Evolutionary conservation across 2,113 vertebrate species (phyloP).

Genomic region (Dasyprocta punctata): DNA sequence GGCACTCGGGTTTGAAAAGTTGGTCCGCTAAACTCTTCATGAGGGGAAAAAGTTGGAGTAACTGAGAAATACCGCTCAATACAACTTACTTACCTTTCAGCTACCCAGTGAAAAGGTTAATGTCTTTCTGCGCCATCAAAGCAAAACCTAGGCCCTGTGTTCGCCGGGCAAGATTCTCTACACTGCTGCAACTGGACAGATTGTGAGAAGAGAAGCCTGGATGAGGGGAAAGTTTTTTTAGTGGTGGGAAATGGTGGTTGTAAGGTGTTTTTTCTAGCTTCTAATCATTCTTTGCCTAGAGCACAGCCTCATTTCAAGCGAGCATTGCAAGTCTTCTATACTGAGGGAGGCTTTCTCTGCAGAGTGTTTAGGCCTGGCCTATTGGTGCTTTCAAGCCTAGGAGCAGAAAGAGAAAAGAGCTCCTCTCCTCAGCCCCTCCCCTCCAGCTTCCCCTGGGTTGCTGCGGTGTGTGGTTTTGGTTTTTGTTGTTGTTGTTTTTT

Average conservation of each 20-base stretch:
- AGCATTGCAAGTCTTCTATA: slow-evolving; percentile 49
- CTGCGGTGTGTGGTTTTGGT: background rate
- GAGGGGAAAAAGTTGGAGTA: slow-evolving; percentile 31
- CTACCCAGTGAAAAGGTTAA: slow-evolving; percentile 68
- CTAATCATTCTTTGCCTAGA: slow-evolving; percentile 51
- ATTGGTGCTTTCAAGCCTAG: slow-evolving; percentile 61
- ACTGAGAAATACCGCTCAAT: slow-evolving; percentile 10
- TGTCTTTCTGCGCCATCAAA: slow-evolving; percentile 54
- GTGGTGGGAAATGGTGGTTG: slow-evolving; percentile 7
- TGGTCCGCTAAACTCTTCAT: background rate
- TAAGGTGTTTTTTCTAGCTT: slow-evolving; percentile 45
- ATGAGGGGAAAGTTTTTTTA: background rate
- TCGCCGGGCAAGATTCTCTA: slow-evolving; percentile 7
- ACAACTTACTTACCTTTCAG: slow-evolving; percentile 55
- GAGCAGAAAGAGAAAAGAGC: slow-evolving; percentile 49
- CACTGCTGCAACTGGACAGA: background rate
- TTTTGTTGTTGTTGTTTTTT: background rate
- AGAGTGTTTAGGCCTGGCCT: slow-evolving; percentile 62
- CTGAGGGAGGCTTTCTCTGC: slow-evolving; percentile 57
- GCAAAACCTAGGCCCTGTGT: slow-evolving; percentile 24
- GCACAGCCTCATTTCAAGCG: slow-evolving; percentile 57
- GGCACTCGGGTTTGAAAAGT: slow-evolving; percentile 32
- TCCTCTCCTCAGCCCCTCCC: slow-evolving; percentile 30
- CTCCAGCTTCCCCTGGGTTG: slow-evolving; percentile 30
- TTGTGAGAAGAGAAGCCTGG: background rate